Conservation (phyloP, 2,797 vertebrate species). For the Chelmon rostratus region DNA sequence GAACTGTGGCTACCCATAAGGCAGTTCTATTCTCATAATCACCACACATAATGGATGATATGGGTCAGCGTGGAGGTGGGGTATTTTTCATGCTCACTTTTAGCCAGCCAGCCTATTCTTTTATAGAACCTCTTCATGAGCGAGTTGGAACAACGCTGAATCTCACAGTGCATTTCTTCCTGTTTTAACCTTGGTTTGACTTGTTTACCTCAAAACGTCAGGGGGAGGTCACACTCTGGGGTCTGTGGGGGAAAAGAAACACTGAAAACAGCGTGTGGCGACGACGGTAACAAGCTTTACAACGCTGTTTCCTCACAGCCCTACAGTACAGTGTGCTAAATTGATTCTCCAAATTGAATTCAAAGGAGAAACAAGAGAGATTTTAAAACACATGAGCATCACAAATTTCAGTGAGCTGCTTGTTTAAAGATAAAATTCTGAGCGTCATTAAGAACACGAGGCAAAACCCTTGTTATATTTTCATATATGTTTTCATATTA, state of each 20-base stretch:
- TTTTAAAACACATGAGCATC: constrained; percentile 28
- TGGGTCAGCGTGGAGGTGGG: constrained; percentile 87
- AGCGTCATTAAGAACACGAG: constrained; percentile 39
- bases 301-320: constrained; percentile 21
- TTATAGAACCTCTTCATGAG: constrained; percentile 80
- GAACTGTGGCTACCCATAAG: constrained; percentile 83
- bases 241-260: constrained; percentile 43
- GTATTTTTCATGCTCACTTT: constrained; percentile 90
- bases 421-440: constrained; percentile 33
- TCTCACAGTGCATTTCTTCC: constrained; percentile 70
- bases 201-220: constrained; percentile 79
- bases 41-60: constrained; percentile 89
- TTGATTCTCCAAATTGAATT: constrained; percentile 44
- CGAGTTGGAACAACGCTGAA: constrained; percentile 74
- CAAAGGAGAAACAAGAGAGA: constrained; percentile 26
- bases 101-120: constrained; percentile 86
- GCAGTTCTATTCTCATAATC: constrained; percentile 88
- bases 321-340: constrained; percentile 6
- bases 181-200: constrained; percentile 85
- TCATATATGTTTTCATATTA: constrained; percentile 74
- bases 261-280: constrained; percentile 29
- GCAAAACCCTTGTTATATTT: constrained; percentile 49
- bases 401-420: background rate
- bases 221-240: constrained; percentile 63
- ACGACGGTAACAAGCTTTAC: constrained; percentile 47